Percentiles rank a stretch among this genome's conserved stretches.
Evolutionary conservation across 23 tunicate species (phyloP).

Genomic region (Ciona savignyi): DNA sequence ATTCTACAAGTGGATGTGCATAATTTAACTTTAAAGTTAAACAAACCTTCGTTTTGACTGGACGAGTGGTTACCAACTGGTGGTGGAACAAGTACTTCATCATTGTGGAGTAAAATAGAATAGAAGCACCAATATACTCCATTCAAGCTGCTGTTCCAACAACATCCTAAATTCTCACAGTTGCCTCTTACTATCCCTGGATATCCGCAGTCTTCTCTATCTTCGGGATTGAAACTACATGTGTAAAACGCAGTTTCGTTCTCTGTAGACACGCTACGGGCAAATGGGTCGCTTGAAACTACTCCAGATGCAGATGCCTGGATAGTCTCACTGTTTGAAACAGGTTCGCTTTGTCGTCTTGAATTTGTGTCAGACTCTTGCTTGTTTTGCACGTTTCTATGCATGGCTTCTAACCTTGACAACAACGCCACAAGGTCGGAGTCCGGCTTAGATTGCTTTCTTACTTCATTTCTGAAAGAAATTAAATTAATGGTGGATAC

Average conservation of each 20-base stretch:
- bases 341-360: not conserved
- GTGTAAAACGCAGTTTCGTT: not conserved
- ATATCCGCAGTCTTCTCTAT: not conserved
- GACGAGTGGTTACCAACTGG: not conserved
- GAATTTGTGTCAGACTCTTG: not conserved
- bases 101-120: not conserved
- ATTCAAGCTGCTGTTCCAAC: not conserved
- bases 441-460: not conserved
- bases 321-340: not conserved
- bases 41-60: not conserved
- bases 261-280: not conserved
- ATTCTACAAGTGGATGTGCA: not conserved
- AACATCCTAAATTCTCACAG: not conserved
- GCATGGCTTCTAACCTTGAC: not conserved
- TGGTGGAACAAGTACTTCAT: not conserved
- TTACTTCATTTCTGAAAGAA: not conserved
- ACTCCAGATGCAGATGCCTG: not conserved
- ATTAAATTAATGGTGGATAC: no score
- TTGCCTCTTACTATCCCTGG: not conserved
- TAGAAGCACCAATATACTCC: not conserved
- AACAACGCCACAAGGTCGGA: not conserved
- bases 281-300: not conserved
- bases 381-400: not conserved
- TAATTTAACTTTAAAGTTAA: no score
- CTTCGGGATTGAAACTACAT: not conserved